Evolutionary conservation across 2,888 invertebrate genomes (phyloP).

Genomic region (Eupithecia tripunctaria): DNA sequence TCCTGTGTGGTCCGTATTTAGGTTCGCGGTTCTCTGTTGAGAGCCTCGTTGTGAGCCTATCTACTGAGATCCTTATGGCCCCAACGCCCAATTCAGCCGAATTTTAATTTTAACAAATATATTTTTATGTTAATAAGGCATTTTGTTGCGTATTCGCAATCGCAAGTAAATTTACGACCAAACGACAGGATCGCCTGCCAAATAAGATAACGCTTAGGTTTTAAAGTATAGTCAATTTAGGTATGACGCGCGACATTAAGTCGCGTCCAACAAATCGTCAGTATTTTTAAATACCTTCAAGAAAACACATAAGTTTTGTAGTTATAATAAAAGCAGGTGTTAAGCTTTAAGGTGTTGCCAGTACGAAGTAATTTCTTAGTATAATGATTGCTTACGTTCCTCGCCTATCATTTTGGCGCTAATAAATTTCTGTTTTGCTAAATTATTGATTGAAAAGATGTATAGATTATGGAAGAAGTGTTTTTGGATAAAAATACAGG

Average conservation of each 20-base stretch:
- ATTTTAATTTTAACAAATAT: neutral
- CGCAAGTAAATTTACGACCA: neutral
- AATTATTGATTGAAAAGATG: constrained; percentile 4
- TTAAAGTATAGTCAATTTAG: neutral
- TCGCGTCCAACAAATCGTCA: neutral
- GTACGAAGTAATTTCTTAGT: constrained; percentile 1
- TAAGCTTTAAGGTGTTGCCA: constrained; percentile 13
- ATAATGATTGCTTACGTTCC: constrained; percentile 1
- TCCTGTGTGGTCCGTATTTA: too few relatives aligned
- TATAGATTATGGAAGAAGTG: neutral
- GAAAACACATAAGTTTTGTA: constrained; percentile 26
- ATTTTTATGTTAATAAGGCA: neutral
- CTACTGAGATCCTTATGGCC: too few relatives aligned
- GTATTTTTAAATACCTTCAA: constrained; percentile 17
- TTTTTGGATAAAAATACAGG: neutral
- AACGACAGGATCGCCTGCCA: neutral
- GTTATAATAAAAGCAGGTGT: constrained; percentile 33
- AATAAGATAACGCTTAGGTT: neutral
- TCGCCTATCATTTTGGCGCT: neutral
- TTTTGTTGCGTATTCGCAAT: neutral
- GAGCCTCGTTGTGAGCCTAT: too few relatives aligned
- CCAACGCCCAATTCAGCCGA: too few relatives aligned
- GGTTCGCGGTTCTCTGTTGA: too few relatives aligned
- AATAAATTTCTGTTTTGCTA: neutral
- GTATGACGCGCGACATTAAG: neutral